These are phyloP conservation scores for Melinopterus prodromus DNA, from an alignment of 2,888 invertebrate species.

Conservation along the genomic window DNA sequence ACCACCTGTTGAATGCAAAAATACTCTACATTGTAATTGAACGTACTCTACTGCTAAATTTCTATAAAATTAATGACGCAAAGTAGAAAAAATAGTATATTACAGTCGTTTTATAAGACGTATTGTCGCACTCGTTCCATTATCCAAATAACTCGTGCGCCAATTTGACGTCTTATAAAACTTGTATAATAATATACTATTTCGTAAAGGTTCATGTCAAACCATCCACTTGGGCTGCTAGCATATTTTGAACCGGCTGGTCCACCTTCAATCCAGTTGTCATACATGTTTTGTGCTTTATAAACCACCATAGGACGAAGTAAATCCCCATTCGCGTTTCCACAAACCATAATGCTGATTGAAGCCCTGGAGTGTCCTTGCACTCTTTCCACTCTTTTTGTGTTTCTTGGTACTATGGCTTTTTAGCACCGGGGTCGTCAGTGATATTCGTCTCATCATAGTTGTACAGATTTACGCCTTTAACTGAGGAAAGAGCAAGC, in stretches of 20 bases:
- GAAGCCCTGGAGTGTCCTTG: neutral
- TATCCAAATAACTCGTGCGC: too few species aligned
- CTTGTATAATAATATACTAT: too few species aligned
- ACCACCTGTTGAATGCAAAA: too few species aligned
- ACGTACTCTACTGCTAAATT: too few species aligned
- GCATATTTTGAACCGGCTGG: constrained; percentile 18
- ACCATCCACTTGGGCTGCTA: constrained; percentile 34
- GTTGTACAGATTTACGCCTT: constrained; percentile 9
- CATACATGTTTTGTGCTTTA: constrained; percentile 39
- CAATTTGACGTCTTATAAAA: too few species aligned
- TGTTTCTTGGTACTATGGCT: neutral
- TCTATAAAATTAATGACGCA: too few species aligned
- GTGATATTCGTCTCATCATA: constrained; percentile 31
- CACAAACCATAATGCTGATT: constrained; percentile 23
- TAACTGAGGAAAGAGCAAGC: neutral
- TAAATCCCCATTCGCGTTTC: constrained; percentile 19
- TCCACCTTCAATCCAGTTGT: constrained; percentile 40
- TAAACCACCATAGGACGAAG: constrained; percentile 39
- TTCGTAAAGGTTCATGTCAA: constrained; percentile 38
- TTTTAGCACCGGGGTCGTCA: constrained; percentile 22
- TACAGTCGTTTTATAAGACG: too few species aligned
- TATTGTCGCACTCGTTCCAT: too few species aligned
- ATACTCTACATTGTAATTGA: too few species aligned
- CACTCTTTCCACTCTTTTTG: constrained; percentile 12
- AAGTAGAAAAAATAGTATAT: too few species aligned